Evolutionary conservation across 2,888 invertebrate species (phyloP).

Genomic region (Anaspis maculata): DNA sequence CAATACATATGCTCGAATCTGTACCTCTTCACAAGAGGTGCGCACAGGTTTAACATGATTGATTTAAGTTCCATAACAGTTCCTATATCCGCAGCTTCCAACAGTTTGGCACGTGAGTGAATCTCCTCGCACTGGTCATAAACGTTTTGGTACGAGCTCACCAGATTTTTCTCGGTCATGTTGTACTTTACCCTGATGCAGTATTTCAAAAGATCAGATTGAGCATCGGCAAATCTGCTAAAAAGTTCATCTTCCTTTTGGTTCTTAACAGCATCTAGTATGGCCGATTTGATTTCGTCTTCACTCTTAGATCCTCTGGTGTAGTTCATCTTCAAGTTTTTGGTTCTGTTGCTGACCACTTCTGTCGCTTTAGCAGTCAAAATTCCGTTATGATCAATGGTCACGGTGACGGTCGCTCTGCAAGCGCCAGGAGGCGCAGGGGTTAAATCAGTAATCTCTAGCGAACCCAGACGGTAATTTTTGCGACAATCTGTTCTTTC

Average conservation of each 20-base stretch:
- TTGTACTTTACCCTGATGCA: slow-evolving; percentile 8
- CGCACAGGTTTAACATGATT: background rate
- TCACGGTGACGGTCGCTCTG: slow-evolving; percentile 6
- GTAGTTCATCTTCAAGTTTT: slow-evolving; percentile 15
- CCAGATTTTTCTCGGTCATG: slow-evolving; percentile 4
- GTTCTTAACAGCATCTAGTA: slow-evolving; percentile 12
- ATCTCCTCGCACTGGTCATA: slow-evolving; percentile 4
- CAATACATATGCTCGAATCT: background rate
- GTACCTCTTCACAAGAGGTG: background rate
- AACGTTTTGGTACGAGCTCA: background rate
- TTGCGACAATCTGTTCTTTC: slow-evolving; percentile 13
- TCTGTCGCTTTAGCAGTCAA: slow-evolving; percentile 18
- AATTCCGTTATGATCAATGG: slow-evolving; percentile 20
- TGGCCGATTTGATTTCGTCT: slow-evolving; percentile 12
- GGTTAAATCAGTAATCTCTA: slow-evolving; percentile 14
- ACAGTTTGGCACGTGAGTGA: background rate
- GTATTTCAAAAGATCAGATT: slow-evolving; percentile 12
- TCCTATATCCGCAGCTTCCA: background rate
- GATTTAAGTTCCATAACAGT: background rate
- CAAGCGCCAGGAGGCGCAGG: slow-evolving; percentile 12
- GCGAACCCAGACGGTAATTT: slow-evolving; percentile 13
- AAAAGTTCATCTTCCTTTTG: slow-evolving; percentile 13
- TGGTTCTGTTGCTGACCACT: slow-evolving; percentile 8
- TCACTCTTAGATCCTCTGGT: slow-evolving; percentile 14
- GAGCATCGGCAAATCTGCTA: slow-evolving; percentile 14